Evolutionary conservation across 1,140 invertebrate species (phyloP), one percentile per base, ranked within the genome.

Genomic region (Drosophila biarmipes): DNA sequence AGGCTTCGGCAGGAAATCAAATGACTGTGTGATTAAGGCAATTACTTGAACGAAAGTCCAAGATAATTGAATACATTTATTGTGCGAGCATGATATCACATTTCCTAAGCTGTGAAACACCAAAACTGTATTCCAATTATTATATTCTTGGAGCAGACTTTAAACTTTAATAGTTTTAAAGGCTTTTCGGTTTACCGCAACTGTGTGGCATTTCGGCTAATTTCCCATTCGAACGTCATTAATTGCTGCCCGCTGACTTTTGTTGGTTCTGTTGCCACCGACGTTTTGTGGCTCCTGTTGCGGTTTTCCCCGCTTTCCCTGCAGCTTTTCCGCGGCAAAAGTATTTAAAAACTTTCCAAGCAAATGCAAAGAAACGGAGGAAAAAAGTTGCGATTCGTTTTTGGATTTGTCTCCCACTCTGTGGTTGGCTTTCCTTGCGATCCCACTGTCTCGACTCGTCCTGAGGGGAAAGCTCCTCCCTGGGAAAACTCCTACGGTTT

Each of bases 311-410:
- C 29, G 29, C 29, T 31, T 31, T 31, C 29, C 29, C 29, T 2
- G 6, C 8, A 31, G 0, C n/a, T 10, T 46, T 17, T 0, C 35
- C 35, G 49, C 45, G 40, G 40, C 84, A 87, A 89, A 87, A 87
- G 78, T 87, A 87, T 89, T 87, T 89, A 87, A 87, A 78, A 87
- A 87, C 79, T 89, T 78, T 61, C 61, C 63, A 35, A 56, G 35
- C 63, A 63, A 55, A 63, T 42, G 49, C 51, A 49, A 62, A 49
- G 37, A 48, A 46, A 37, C 24, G 48, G 48, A 7, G 48, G 34
- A 38, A 62, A 82, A 37, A 78, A 74, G 56, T 79, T 71, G 49
- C 57, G 38, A 58, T 67, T 53, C 14, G 48, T 40, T 55, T 66
- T 31, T 6, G 49, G 62, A 35, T 37, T 42, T 45, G 59, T 49